Conservation (phyloP, 2,797 vertebrate genomes). For the Danio kyathit region DNA sequence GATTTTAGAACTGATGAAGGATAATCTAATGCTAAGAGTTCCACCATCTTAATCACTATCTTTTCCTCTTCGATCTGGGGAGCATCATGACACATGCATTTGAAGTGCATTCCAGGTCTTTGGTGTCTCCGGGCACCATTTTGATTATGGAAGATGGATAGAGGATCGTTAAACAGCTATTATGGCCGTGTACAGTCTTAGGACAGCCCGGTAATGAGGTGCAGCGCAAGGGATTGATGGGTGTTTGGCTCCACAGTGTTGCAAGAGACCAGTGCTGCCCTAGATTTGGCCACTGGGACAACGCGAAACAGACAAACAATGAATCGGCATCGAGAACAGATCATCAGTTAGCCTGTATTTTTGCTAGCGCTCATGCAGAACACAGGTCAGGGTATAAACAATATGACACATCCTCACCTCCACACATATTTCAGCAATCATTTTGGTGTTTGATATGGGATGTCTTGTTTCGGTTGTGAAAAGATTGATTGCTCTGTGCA, state of each 20-base stretch:
- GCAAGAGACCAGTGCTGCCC: slow-evolving; percentile 51
- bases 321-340: neutral
- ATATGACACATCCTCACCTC: neutral
- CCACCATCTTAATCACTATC: neutral
- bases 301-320: slow-evolving; percentile 27
- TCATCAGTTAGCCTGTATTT: slow-evolving; percentile 32
- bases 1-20: neutral
- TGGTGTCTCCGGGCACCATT: slow-evolving; percentile 54
- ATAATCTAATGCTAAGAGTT: neutral
- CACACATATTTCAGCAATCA: neutral
- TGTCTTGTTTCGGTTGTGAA: neutral
- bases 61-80: slow-evolving; percentile 12
- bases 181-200: slow-evolving; percentile 62
- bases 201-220: slow-evolving; percentile 67
- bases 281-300: slow-evolving; percentile 54
- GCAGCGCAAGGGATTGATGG: slow-evolving; percentile 60
- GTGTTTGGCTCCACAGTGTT: slow-evolving; percentile 53
- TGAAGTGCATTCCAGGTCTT: slow-evolving; percentile 54
- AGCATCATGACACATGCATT: slow-evolving; percentile 48
- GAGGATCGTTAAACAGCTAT: slow-evolving; percentile 69
- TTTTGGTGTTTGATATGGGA: neutral
- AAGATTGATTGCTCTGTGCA: neutral
- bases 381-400: slow-evolving; percentile 8
- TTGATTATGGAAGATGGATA: slow-evolving; percentile 68
- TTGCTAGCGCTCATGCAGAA: slow-evolving; percentile 8